Evolutionary conservation across 2,113 vertebrate species (phyloP).

Genomic region (Malaclemys terrapin): DNA sequence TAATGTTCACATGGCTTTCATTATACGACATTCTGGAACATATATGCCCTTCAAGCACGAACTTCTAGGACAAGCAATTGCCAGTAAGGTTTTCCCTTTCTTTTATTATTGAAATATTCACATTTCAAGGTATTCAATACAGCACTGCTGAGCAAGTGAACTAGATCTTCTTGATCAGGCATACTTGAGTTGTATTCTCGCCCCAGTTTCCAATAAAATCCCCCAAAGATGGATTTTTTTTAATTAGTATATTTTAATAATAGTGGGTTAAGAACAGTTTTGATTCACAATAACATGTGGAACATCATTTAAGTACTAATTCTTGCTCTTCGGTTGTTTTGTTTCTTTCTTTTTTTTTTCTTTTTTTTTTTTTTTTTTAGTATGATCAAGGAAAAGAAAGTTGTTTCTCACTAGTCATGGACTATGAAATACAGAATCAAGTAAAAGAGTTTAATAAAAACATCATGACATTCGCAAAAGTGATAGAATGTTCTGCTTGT

Average conservation of each 20-base stretch:
- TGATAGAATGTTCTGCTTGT: slow-evolving; percentile 6
- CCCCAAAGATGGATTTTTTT: background rate
- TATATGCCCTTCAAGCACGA: background rate
- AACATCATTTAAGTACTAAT: background rate
- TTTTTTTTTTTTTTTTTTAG: background rate
- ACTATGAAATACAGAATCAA: background rate
- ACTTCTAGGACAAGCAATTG: background rate
- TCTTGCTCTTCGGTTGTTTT: background rate
- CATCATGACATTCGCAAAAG: background rate
- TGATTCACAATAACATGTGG: background rate
- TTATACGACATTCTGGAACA: background rate
- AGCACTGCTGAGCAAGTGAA: background rate
- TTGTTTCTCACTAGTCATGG: background rate
- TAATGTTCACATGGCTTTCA: background rate
- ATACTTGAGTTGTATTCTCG: background rate
- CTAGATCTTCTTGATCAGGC: background rate
- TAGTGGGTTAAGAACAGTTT: background rate
- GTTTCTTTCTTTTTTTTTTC: background rate
- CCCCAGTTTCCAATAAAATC: background rate
- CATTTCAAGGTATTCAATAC: background rate
- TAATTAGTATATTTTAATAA: background rate
- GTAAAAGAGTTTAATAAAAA: background rate
- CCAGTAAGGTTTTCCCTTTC: background rate
- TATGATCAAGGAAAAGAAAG: background rate
- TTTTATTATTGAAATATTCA: slow-evolving; percentile 7